These are phyloP conservation scores for Hafferia zeledoni DNA, from an alignment of 2,797 vertebrate species.

Conservation along the genomic window DNA sequence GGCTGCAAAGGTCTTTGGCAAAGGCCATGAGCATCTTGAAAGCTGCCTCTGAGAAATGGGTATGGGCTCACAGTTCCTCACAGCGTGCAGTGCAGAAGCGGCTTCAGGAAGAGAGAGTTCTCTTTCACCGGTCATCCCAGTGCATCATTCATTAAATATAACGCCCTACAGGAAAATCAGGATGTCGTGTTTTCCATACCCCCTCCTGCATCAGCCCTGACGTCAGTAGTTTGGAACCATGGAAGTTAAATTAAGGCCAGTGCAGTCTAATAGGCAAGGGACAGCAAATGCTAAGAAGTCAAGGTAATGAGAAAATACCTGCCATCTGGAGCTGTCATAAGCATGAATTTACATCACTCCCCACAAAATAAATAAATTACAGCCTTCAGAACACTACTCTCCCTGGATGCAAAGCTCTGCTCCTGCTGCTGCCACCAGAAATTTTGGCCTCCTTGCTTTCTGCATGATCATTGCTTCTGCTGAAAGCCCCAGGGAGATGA, in stretches of 20 bases:
- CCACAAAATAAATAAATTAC: constrained; percentile 37
- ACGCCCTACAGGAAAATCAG: constrained; percentile 18
- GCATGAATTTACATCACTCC: neutral
- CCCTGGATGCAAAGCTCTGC: neutral
- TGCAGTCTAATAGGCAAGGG: neutral
- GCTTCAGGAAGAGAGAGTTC: neutral
- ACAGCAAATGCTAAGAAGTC: neutral
- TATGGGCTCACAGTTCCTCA: neutral
- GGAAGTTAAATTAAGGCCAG: constrained; percentile 1
- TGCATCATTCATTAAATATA: constrained; percentile 60
- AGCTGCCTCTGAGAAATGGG: neutral
- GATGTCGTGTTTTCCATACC: neutral
- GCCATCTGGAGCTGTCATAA: constrained; percentile 59
- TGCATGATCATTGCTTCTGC: neutral
- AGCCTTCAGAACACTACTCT: neutral
- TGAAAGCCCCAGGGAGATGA: neutral
- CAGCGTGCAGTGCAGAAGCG: neutral
- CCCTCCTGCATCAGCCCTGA: neutral
- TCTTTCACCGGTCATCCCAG: neutral
- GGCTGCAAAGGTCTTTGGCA: neutral
- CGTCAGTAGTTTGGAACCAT: neutral
- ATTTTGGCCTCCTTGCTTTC: neutral
- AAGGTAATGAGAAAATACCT: constrained; percentile 28
- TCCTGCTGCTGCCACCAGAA: neutral
- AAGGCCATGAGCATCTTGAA: neutral